Evolutionary conservation across 2,888 invertebrate species (phyloP), one percentile per base, ranked within the genome.

Genomic region (Agonopterix alstromeriana): DNA sequence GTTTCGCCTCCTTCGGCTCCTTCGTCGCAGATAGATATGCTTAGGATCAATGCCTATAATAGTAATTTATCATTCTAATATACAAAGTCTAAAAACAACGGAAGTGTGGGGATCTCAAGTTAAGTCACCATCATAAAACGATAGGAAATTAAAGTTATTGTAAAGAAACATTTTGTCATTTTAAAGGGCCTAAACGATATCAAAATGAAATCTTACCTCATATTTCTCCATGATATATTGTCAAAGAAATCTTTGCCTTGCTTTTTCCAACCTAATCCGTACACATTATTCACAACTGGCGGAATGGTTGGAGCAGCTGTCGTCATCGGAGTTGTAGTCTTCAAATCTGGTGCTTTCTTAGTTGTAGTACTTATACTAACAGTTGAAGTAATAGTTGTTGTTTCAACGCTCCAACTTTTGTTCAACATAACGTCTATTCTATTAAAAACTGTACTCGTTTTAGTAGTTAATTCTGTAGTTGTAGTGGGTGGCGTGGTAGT

Each of bases 321-420:
- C 48, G 73, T 63, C 50, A 58, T 47, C 45, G 67, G 65, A 53
- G 78, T 80, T 47, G 81, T 82, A 10, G 70, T 72, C 57, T 65
- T 68, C 52, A 63, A 49, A 51, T 74, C 72, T 48, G 70, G 67
- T 12, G 67, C 55, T 61, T 71, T 82, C 58, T 73, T 77, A 53
- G 74, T 78, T 8, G 80, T 77, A 48, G 82, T 81, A 65, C 82
- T 86, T 72, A 85, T 63, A 65, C 85, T 86, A 74, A 81, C 77
- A 50, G 89, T 87, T 49, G 86, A 80, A 53, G 82, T 82, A 8
- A 82, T 61, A 11, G 85, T 86, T 10, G 87, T 86, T 0, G 88
- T 88, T 61, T 87, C 86, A 44, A 88, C 86, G 61, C 87, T 88
- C 88, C 88, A 88, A 82, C 87, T 87, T 63, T 82, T 87, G 58